Evolutionary conservation across 1,140 invertebrate genomes (phyloP).

Genomic region (Papilio aristodemus): DNA sequence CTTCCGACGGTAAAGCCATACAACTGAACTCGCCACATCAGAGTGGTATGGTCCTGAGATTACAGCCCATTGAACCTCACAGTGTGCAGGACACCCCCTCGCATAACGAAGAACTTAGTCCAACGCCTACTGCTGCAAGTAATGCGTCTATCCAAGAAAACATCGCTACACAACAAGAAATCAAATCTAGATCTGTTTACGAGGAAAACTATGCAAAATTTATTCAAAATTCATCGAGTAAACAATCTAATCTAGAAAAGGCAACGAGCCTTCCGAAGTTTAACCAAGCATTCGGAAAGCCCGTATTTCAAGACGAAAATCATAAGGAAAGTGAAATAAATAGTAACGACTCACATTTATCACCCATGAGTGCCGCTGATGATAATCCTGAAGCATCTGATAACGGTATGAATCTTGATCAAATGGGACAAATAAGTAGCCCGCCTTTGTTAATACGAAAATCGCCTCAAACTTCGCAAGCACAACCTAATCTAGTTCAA

Average conservation of each 20-base stretch:
- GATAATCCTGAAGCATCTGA: conserved; percentile 55
- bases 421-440: conserved; percentile 67
- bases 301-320: conserved; percentile 79
- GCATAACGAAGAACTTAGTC: conserved; percentile 57
- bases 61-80: conserved; percentile 69
- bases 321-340: conserved; percentile 62
- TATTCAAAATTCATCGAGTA: conserved; percentile 71
- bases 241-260: conserved; percentile 59
- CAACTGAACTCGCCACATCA: conserved; percentile 76
- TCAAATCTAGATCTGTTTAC: conserved; percentile 78
- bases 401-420: conserved; percentile 65
- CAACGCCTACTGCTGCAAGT: conserved; percentile 40
- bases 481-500: conserved; percentile 66
- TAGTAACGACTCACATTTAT: conserved; percentile 52
- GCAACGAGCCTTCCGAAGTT: conserved; percentile 85
- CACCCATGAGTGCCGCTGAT: conserved; percentile 41
- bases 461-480: conserved; percentile 54
- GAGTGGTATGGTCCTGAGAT: conserved; percentile 75
- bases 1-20: conserved; percentile 80
- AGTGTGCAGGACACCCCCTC: conserved; percentile 50
- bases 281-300: conserved; percentile 89
- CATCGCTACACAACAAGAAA: conserved; percentile 61
- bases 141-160: conserved; percentile 45
- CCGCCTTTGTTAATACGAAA: conserved; percentile 75
- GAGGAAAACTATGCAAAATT: conserved; percentile 81